phyloP scores from a whole-genome alignment of 2,113 vertebrate genomes.

The Tautogolabrus adspersus region DNA sequence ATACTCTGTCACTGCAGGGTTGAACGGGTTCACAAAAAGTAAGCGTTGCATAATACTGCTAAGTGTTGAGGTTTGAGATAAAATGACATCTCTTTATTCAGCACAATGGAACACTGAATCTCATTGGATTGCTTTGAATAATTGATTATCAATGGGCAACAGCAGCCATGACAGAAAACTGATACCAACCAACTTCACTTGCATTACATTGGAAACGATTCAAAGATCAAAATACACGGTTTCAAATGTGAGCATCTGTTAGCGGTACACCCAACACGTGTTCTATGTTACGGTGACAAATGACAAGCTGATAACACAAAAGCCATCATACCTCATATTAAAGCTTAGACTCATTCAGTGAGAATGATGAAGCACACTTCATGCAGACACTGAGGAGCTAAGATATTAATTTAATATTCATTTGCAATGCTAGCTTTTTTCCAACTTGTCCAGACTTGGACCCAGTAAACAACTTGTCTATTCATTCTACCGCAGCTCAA shows the following conservation, averaged over 20 bases:
- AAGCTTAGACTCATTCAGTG: neutral
- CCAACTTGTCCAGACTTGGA: too few relatives aligned
- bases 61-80: constrained; percentile 41
- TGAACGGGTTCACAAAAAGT: constrained; percentile 8
- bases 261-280: constrained; percentile 42
- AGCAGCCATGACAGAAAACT: constrained; percentile 43
- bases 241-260: constrained; percentile 41
- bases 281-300: constrained; percentile 50
- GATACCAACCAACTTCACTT: constrained; percentile 59
- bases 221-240: constrained; percentile 57
- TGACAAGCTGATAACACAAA: neutral
- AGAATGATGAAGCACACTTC: neutral
- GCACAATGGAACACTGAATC: constrained; percentile 31
- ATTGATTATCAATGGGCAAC: constrained; percentile 62
- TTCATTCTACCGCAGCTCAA: too few relatives aligned
- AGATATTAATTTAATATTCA: neutral
- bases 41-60: constrained; percentile 3
- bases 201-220: constrained; percentile 54
- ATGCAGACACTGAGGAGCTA: neutral
- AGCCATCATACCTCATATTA: neutral
- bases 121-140: constrained; percentile 65
- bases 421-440: too few relatives aligned
- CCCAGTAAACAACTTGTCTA: too few relatives aligned
- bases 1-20: neutral
- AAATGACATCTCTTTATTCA: constrained; percentile 35